A percentile compares a stretch with the other conserved stretches of the same genome.
phyloP scores from a whole-genome alignment of 1,140 invertebrate species.

The Harlomillsia oculata region DNA sequence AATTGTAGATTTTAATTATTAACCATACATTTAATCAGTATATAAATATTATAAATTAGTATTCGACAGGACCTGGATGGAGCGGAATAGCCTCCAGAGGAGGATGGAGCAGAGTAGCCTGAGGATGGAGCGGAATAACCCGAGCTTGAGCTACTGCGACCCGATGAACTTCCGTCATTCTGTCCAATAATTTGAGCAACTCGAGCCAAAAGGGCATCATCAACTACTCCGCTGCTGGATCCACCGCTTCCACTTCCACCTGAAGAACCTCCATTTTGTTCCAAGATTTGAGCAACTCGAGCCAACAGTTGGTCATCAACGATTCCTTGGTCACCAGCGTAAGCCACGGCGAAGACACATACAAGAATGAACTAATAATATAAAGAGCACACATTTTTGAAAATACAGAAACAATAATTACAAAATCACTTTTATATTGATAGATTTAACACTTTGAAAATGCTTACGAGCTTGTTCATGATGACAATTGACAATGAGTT shows the following conservation, averaged over 20 bases:
- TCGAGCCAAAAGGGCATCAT: constrained; percentile 1
- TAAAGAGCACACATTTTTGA: not conserved
- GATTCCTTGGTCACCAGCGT: constrained; percentile 1
- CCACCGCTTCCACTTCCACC: not conserved
- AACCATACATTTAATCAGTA: no score
- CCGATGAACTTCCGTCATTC: no score
- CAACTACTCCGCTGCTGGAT: not conserved
- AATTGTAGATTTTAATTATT: no score
- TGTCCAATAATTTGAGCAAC: constrained; percentile 2
- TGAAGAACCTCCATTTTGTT: not conserved
- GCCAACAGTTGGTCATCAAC: constrained; percentile 9
- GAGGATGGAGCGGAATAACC: not conserved
- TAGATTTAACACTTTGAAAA: not conserved
- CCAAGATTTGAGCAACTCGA: not conserved
- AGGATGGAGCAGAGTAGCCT: not conserved
- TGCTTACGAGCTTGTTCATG: constrained; percentile 11
- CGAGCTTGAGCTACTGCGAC: no score
- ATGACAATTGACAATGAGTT: not conserved
- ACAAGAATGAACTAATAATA: not conserved
- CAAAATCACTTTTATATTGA: not conserved
- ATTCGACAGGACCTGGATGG: not conserved
- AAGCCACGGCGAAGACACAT: constrained; percentile 1
- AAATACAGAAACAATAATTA: not conserved
- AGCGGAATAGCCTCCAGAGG: not conserved
- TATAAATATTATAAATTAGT: no score